These are phyloP conservation scores for Channa maculata DNA, from an alignment of 2,113 vertebrate species.

Conservation along the genomic window DNA sequence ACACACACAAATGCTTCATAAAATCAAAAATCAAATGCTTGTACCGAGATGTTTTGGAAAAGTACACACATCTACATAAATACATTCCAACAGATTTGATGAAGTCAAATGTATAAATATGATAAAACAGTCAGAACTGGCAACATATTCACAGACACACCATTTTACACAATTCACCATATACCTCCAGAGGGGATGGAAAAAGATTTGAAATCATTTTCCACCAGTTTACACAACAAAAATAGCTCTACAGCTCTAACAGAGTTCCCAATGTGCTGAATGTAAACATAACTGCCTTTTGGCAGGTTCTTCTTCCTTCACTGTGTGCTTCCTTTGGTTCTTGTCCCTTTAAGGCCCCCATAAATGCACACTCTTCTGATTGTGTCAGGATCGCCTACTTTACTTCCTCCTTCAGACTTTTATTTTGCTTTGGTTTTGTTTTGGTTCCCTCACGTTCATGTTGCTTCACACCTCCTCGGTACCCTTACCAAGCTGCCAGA, in stretches of 20 bases:
- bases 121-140: not conserved
- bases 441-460: no score
- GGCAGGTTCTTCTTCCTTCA: no score
- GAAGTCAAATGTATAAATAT: not conserved
- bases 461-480: no score
- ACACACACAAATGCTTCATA: constrained; percentile 12
- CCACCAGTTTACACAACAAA: constrained; percentile 7
- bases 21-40: not conserved
- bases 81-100: constrained; percentile 9
- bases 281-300: not conserved
- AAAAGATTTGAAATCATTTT: constrained; percentile 5
- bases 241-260: constrained; percentile 3
- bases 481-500: no score
- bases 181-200: constrained; percentile 5
- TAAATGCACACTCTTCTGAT: no score
- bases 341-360: no score
- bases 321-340: no score
- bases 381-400: no score
- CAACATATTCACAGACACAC: constrained; percentile 26
- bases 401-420: no score
- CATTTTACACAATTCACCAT: not conserved
- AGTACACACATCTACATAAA: not conserved
- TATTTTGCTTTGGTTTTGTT: no score
- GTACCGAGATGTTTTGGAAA: not conserved
- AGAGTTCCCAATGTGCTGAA: not conserved